Conservation (phyloP, 1,140 invertebrate species). For the Aphis gossypii region DNA sequence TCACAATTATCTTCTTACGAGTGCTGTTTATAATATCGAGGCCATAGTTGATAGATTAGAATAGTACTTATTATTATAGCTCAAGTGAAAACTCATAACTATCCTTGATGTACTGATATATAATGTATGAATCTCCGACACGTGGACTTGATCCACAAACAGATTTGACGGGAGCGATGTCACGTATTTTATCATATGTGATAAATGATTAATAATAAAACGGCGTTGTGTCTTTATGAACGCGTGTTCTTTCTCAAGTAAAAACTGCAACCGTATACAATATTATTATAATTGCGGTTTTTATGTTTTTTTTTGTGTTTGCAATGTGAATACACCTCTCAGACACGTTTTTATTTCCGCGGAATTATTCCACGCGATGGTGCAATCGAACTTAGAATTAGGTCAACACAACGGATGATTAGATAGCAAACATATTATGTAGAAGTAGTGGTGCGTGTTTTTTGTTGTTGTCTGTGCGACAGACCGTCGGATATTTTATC, state of each 20-base stretch:
- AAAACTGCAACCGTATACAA: not conserved
- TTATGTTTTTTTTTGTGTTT: not conserved
- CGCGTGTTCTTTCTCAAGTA: not conserved
- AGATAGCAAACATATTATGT: not conserved
- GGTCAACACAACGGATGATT: conserved; percentile 45
- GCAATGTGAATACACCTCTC: not conserved
- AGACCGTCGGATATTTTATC: not conserved
- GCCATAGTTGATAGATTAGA: not conserved
- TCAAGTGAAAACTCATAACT: not conserved
- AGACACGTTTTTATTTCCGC: conserved; percentile 40
- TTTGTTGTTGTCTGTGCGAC: not conserved
- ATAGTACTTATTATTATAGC: not conserved
- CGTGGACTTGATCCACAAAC: not conserved
- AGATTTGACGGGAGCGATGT: not conserved
- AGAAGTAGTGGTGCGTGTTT: not conserved
- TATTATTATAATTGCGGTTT: not conserved
- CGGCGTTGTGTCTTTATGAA: not conserved
- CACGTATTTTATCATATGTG: not conserved
- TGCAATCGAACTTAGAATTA: conserved; percentile 43
- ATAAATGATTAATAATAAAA: not conserved
- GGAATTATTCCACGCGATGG: not conserved
- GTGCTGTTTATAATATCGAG: not conserved
- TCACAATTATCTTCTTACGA: not conserved
- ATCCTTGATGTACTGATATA: not conserved
- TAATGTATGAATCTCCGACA: not conserved